Evolutionary conservation across 2,113 vertebrate genomes (phyloP), one percentile per base, ranked within the genome.

Genomic region (Triplophysa siluroides): DNA sequence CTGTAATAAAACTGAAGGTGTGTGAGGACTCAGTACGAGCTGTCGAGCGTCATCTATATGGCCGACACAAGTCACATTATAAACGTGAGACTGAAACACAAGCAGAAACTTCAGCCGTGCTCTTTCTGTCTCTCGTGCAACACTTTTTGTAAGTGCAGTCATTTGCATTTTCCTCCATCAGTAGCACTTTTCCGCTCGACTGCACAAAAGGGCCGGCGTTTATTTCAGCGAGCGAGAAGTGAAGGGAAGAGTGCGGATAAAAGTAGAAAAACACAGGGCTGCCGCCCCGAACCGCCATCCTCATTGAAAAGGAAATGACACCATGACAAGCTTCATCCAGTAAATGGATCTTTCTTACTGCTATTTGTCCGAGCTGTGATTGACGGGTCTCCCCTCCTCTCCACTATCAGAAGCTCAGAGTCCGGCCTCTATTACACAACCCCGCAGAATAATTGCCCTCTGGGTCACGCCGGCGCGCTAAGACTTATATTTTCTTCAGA

Each of bases 401-500:
- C 54, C 58, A n/a, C 78, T 61, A 75, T 78, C 79, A 81, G 52
- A 73, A 61, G 76, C 81, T 23, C 72, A 60, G 19, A 12, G 67
- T 41, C 64, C 58, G 45, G 76, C 72, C 63, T 78, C 68, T 64
- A 80, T 80, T 83, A 77, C 76, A 83, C 45, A 63, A 45, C 78
- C 78, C 19, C 9, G 19, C 19, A 78, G 70, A 72, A 82, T 77
- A 82, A 78, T 78, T 69, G 70, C 79, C 79, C 80, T 60, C 64
- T 13, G 74, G 77, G 75, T 64, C 75, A 81, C 76, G 58, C 69
- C 29, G 16, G 33, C 56, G 56, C 29, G 75, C 78, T 76, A 78
- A 67, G n/a, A 78, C 79, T 84, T 69, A 84, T 67, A 61, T 75
- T 61, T 84, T 77, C 80, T 78, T 56, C 79, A 58, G 68, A 69